These are phyloP conservation scores for Saguinus midas DNA, from an alignment of 2,113 vertebrate genomes.

Conservation along the genomic window DNA sequence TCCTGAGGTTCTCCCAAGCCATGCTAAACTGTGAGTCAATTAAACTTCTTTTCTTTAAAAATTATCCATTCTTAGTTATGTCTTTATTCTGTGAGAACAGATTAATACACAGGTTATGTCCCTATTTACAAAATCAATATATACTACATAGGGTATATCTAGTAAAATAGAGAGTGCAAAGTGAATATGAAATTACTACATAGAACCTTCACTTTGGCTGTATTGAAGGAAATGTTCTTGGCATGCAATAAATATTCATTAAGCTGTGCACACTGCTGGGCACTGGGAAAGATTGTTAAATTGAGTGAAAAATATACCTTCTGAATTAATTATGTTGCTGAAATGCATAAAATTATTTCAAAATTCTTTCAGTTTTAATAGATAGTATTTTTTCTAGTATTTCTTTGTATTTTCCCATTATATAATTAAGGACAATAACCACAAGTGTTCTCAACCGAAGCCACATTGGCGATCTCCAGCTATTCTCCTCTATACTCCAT, in stretches of 20 bases:
- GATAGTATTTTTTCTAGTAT: background rate
- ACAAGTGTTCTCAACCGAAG: background rate
- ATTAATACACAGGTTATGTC: background rate
- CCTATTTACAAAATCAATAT: background rate
- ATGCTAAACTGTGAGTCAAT: too few species aligned
- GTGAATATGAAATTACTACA: background rate
- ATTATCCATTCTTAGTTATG: too few species aligned
- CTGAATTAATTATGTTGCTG: background rate
- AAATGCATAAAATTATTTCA: background rate
- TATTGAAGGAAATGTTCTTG: background rate
- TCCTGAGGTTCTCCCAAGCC: too few species aligned
- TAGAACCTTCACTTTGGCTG: background rate
- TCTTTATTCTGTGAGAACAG: too few species aligned
- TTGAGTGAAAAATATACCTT: background rate
- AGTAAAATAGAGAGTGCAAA: background rate
- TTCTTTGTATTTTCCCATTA: background rate
- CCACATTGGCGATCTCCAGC: background rate
- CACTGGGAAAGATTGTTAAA: background rate
- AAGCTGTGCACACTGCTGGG: background rate
- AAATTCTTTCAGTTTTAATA: background rate
- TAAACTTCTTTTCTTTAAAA: too few species aligned
- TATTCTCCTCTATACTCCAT: background rate
- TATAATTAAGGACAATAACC: background rate
- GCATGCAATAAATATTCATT: background rate
- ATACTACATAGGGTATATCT: background rate